Percentiles rank a stretch among this genome's conserved stretches.
phyloP scores from a whole-genome alignment of 2,797 vertebrate species.

The Heteromormyrus szaboi region DNA sequence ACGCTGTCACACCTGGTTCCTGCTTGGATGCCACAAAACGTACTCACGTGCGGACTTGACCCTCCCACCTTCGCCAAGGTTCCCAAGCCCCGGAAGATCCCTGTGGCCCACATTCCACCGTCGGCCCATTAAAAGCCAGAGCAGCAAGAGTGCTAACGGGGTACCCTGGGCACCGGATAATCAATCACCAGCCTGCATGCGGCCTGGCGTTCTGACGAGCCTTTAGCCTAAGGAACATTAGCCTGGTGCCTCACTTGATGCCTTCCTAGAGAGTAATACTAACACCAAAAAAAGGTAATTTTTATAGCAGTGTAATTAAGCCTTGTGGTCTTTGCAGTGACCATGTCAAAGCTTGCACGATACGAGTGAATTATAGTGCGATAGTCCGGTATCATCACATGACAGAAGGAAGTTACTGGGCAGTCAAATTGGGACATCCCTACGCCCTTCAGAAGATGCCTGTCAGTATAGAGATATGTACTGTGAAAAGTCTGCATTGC shows the following conservation, averaged over 20 bases:
- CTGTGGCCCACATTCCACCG: not conserved
- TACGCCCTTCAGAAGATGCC: not conserved
- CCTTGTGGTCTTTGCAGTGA: not conserved
- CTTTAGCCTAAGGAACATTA: not conserved
- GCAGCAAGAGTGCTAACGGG: not conserved
- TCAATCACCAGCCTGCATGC: not conserved
- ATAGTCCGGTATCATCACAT: not conserved
- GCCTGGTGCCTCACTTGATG: not conserved
- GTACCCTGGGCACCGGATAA: conserved; percentile 11
- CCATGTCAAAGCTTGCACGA: not conserved
- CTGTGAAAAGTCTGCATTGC: not conserved
- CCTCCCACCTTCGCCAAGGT: not conserved
- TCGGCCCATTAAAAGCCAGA: not conserved
- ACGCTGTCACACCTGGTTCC: not conserved
- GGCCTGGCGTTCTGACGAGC: not conserved
- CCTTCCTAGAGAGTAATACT: not conserved
- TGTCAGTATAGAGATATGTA: not conserved
- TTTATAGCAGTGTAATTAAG: not conserved
- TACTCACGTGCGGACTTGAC: not conserved
- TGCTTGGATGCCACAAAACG: not conserved
- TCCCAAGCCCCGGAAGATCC: not conserved
- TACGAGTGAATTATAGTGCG: not conserved
- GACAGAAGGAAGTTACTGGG: not conserved
- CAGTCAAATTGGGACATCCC: not conserved
- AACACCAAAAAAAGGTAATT: not conserved